Base-by-base conservation (phyloP, 2,888 invertebrate genomes). In the Agrotis exclamationis region DNA sequence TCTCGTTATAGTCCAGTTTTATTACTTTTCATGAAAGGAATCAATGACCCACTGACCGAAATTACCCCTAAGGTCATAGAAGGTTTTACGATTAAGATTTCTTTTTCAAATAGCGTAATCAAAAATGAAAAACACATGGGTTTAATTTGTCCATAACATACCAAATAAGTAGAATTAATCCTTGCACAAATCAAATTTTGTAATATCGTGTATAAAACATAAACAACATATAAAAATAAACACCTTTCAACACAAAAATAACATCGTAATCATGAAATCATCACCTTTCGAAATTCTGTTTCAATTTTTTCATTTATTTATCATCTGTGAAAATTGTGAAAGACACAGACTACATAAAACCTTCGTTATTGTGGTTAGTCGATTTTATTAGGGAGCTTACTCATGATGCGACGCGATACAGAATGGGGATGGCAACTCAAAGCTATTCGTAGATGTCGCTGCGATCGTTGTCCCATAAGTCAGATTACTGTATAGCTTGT, bases 221-320 rank as follows among this genome's bases (percentile, higher is more conserved):
- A 54, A 56, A 63, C 7, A 67, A 65, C 6, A 44, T 48, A 47
- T 28, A 50, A 60, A 82, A 53, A 45, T 45, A 76, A 58, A 53
- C 68, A 82, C 51, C 58, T 69, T 44, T 82, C 50, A 62, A 79
- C 28, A 54, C 45, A 58, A 68, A 68, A 68, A 44, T 50, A 82
- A 13, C 57, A 79, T 79, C 63, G 63, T 80, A 62, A n/a, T 48
- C n/a, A 14, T 51, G 22, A 59, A 75, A 50, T 18, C 54, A 50
- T 18, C 54, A 18, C 81, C 64, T 70, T 81, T 81, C 78, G 71
- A 81, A 80, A 71, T 39, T 9, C 39, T 77, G 44, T 53, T n/a
- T 45, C 1, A 39, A 16, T 59, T 74, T 74, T 73, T 73, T 63
- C 0, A 14, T 24, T 44, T 50, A 22, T 72, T 72, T 47, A 18